A percentile compares a stretch with the other conserved stretches of the same genome.
Evolutionary conservation across 2,113 vertebrate genomes (phyloP).

Genomic region (Rhadina sibilatrix): DNA sequence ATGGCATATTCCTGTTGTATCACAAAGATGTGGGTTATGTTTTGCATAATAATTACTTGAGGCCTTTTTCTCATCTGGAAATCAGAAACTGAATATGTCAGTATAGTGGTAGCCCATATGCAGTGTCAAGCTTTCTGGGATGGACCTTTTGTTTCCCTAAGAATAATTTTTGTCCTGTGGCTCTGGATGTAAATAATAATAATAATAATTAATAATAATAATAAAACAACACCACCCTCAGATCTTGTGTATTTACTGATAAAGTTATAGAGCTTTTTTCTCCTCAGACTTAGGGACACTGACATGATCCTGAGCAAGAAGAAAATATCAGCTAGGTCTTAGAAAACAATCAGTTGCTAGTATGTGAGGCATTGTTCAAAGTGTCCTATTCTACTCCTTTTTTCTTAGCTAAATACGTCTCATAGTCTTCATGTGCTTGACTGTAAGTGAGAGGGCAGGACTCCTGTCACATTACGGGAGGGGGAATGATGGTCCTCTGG

Average conservation of each 20-base stretch:
- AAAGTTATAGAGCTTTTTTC: not conserved
- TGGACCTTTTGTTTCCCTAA: not conserved
- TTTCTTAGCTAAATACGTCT: not conserved
- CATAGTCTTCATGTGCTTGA: not conserved
- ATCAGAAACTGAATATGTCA: not conserved
- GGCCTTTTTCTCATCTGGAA: constrained; percentile 23
- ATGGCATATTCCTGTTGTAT: not conserved
- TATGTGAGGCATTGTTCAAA: rapidly evolving
- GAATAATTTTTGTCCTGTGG: not conserved
- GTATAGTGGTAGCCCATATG: not conserved
- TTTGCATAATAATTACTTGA: not conserved
- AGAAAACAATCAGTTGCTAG: not conserved
- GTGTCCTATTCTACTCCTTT: not conserved
- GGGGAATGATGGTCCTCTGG: not conserved
- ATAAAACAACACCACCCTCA: not conserved
- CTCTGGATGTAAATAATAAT: not conserved
- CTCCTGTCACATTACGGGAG: not conserved
- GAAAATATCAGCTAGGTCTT: not conserved
- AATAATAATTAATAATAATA: too few relatives aligned
- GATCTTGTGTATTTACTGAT: not conserved
- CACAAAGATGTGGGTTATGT: not conserved
- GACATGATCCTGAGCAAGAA: not conserved
- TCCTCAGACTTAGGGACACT: not conserved
- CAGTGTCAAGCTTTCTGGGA: not conserved
- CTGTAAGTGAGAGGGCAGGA: rapidly evolving